Percentiles rank a stretch among this genome's conserved stretches.
Conservation (phyloP, 2,888 invertebrate species). For the Caenorhabditis becei region DNA sequence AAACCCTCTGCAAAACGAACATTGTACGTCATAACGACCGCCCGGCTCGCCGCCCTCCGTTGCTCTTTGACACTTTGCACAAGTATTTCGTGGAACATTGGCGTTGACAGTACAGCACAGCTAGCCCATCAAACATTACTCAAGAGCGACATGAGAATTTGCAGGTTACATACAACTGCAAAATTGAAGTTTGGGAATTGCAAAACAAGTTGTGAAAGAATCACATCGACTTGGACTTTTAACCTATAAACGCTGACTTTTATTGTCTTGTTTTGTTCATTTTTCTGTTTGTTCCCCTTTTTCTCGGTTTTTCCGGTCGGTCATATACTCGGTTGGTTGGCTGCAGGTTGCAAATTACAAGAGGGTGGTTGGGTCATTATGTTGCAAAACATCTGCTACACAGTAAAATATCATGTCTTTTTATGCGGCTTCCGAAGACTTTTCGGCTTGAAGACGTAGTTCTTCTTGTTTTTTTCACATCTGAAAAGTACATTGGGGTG, state of each 20-base stretch:
- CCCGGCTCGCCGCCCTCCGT: slow-evolving; percentile 19
- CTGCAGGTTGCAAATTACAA: slow-evolving; percentile 1
- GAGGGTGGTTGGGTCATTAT: slow-evolving; percentile 2
- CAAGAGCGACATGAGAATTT: not conserved
- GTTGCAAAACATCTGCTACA: slow-evolving; percentile 13
- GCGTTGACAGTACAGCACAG: slow-evolving; percentile 15
- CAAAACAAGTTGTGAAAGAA: not conserved
- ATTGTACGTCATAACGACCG: slow-evolving; percentile 43
- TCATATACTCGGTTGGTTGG: not conserved
- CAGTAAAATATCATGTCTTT: not conserved
- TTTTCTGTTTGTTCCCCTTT: not conserved
- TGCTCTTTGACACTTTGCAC: slow-evolving; percentile 60
- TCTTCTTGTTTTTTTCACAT: too few relatives aligned
- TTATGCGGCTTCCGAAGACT: not conserved
- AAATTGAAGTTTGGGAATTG: not conserved
- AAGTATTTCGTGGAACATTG: slow-evolving; percentile 53
- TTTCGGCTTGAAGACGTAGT: too few relatives aligned
- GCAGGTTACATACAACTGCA: not conserved
- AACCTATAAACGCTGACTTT: not conserved
- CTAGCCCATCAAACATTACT: slow-evolving; percentile 31
- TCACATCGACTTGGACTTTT: not conserved
- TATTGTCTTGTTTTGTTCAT: not conserved
- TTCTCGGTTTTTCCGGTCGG: too few relatives aligned
- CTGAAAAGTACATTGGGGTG: too few relatives aligned
- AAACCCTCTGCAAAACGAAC: not conserved